Percentiles rank a stretch among this genome's conserved stretches.
phyloP scores from a whole-genome alignment of 1,140 invertebrate species.

The Meteorus sp. region DNA sequence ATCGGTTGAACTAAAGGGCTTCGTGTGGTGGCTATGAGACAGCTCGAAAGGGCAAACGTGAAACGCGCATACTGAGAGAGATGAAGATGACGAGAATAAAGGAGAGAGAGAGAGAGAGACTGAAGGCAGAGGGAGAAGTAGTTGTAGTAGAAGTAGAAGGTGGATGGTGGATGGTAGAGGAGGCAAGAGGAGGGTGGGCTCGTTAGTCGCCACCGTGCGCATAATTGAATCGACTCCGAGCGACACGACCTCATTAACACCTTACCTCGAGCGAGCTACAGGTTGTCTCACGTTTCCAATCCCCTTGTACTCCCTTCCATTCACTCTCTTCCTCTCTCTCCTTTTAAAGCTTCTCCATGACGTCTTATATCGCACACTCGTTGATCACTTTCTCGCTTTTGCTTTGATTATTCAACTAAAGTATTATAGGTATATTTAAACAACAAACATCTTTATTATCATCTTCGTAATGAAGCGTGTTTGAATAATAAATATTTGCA shows the following conservation, averaged over 20 bases:
- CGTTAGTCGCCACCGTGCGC: constrained; percentile 55
- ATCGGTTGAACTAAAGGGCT: constrained; percentile 28
- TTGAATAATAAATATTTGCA: too few species aligned
- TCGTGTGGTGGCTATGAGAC: constrained; percentile 28
- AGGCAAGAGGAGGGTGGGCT: constrained; percentile 30
- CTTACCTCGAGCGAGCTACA: constrained; percentile 54
- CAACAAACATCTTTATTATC: too few species aligned
- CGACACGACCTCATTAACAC: constrained; percentile 61
- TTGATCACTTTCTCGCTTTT: constrained; percentile 19
- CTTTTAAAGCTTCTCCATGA: constrained; percentile 6
- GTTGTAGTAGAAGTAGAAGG: neutral
- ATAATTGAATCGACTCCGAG: constrained; percentile 59
- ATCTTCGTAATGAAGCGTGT: too few species aligned
- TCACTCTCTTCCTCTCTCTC: neutral
- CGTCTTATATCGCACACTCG: neutral
- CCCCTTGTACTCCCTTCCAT: constrained; percentile 33
- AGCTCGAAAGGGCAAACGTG: constrained; percentile 47
- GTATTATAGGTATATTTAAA: too few species aligned
- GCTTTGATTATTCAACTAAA: neutral
- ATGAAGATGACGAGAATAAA: too few species aligned
- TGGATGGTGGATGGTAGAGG: neutral
- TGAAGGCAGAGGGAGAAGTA: too few species aligned
- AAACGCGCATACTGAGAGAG: too few species aligned
- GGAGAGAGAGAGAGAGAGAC: neutral
- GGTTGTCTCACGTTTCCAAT: constrained; percentile 55